Conservation (phyloP, 2,797 vertebrate genomes). For the Sciaenops ocellatus region DNA sequence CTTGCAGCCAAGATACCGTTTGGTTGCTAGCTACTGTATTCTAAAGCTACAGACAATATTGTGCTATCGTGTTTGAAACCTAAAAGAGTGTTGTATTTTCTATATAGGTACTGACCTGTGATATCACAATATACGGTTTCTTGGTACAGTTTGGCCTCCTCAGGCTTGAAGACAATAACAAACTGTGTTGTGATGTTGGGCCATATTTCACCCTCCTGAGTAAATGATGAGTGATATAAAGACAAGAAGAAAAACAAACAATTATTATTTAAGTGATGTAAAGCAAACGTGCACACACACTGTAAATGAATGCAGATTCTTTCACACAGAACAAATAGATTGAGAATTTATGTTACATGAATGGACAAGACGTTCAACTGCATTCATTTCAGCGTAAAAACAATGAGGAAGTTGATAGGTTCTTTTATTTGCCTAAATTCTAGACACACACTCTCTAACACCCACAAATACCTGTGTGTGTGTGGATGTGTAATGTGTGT, state of each 20-base stretch:
- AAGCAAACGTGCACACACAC: background rate
- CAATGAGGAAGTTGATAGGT: background rate
- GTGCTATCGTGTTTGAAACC: background rate
- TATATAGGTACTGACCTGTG: slow-evolving; percentile 83
- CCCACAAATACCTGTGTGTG: background rate
- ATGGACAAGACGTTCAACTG: background rate
- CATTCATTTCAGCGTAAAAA: background rate
- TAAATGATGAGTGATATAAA: background rate
- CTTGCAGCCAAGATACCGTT: background rate
- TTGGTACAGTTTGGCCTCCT: slow-evolving; percentile 86
- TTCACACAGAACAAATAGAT: background rate
- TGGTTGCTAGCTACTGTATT: background rate
- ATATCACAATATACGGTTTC: slow-evolving; percentile 88
- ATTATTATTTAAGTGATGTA: background rate
- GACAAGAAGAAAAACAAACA: background rate
- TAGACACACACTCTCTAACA: background rate
- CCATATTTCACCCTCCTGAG: slow-evolving; percentile 90
- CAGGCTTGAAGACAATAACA: slow-evolving; percentile 87
- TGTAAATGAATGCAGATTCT: background rate
- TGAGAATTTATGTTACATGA: background rate
- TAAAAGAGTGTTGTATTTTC: background rate
- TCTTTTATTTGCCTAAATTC: background rate
- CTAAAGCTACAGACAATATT: background rate
- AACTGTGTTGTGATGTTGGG: slow-evolving; percentile 86
- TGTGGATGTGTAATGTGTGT: background rate